Conservation (phyloP, 1,140 invertebrate species). For the Lutraria rhynchaena region DNA sequence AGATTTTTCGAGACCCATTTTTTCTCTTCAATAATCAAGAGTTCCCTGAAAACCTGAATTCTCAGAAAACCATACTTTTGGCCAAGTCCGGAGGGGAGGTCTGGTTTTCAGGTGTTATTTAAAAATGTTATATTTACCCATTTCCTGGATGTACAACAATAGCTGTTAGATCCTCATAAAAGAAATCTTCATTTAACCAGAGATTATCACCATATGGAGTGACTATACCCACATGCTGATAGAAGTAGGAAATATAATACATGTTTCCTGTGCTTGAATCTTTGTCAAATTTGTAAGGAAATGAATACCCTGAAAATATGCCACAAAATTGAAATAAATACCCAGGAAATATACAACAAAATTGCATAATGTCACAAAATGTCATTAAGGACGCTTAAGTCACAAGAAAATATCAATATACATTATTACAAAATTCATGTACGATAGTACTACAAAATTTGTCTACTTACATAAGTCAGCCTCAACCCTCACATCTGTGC, state of each 20-base stretch:
- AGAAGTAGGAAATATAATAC: background rate
- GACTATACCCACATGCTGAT: background rate
- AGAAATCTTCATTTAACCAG: background rate
- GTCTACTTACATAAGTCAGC: background rate
- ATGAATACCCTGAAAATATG: background rate
- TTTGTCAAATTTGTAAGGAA: background rate
- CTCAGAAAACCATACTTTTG: too few species aligned
- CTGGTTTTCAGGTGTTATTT: too few species aligned
- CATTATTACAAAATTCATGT: too few species aligned
- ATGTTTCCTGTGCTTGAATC: conserved; percentile 15
- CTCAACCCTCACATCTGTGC: background rate
- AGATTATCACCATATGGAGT: conserved; percentile 2
- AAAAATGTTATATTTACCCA: conserved; percentile 4
- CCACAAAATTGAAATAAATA: background rate
- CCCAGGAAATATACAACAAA: too few species aligned
- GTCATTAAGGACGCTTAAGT: too few species aligned
- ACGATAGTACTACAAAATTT: too few species aligned
- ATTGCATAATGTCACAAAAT: too few species aligned
- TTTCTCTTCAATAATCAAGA: too few species aligned
- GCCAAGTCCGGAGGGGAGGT: too few species aligned
- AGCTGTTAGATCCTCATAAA: background rate
- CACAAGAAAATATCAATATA: too few species aligned
- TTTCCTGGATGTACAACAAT: conserved; percentile 13
- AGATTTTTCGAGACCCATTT: too few species aligned
- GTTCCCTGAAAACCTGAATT: too few species aligned